Conservation (phyloP, 2,113 vertebrate genomes). For the Nycticorax nycticorax region DNA sequence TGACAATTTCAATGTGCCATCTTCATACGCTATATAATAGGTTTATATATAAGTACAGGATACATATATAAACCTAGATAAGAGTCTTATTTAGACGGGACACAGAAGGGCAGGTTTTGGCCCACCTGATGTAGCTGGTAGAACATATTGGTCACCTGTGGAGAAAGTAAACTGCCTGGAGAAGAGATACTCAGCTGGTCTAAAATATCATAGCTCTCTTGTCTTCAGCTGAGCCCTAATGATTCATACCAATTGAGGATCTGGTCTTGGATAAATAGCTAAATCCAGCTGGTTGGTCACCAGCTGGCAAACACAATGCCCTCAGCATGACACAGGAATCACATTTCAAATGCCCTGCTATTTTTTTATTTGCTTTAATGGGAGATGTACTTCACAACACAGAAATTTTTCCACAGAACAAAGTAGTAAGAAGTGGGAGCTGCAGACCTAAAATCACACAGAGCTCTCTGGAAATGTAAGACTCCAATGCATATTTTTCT, state of each 20-base stretch:
- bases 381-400: background rate
- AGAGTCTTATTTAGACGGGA: background rate
- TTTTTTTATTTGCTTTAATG: background rate
- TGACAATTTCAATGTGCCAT: background rate
- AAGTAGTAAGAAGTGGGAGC: background rate
- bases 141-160: fast-evolving
- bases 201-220: background rate
- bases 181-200: background rate
- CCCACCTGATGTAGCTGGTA: background rate
- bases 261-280: background rate
- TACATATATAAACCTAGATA: background rate
- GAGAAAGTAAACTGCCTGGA: background rate
- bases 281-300: background rate
- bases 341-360: background rate
- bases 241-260: background rate
- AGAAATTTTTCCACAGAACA: background rate
- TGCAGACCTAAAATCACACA: background rate
- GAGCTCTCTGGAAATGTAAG: background rate
- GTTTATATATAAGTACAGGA: background rate
- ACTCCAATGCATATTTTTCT: background rate
- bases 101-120: background rate
- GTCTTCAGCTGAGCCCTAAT: background rate
- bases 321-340: background rate
- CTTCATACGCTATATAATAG: background rate
- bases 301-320: background rate